Conservation (phyloP, 2,113 vertebrate genomes). For the Montifringilla adamsi region DNA sequence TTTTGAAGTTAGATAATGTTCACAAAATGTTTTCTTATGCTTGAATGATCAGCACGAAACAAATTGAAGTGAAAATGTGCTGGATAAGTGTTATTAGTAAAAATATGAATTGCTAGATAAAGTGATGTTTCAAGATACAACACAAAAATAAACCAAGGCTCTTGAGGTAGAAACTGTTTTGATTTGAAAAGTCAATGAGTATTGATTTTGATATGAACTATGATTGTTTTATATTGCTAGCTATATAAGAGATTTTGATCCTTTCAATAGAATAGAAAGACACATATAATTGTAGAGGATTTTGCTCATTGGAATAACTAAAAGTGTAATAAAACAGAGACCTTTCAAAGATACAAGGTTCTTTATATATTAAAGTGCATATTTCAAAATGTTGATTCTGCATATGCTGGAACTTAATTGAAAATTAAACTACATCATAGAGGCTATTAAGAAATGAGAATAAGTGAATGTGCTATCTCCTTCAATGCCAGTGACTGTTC, state of each 20-base stretch:
- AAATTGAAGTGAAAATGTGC: conserved; percentile 23
- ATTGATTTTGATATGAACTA: conserved; percentile 53
- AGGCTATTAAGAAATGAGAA: neutral
- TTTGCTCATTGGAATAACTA: neutral
- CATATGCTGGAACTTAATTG: neutral
- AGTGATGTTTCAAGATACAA: neutral
- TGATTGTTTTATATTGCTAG: neutral
- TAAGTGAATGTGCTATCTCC: neutral
- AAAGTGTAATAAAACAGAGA: neutral
- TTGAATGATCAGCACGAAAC: neutral
- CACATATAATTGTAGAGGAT: neutral
- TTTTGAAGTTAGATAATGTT: neutral
- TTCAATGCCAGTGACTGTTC: neutral
- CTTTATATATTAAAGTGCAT: neutral
- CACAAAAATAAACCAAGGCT: neutral
- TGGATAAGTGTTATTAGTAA: conserved; percentile 9
- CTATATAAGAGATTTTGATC: conserved; percentile 4
- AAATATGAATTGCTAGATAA: conserved; percentile 7
- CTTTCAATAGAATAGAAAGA: conserved; percentile 1
- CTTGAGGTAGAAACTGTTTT: conserved; percentile 18
- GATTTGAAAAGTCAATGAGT: conserved; percentile 34
- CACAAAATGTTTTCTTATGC: neutral
- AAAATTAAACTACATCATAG: neutral
- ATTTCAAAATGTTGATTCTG: neutral
- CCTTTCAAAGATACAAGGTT: neutral